Evolutionary conservation across 1,140 invertebrate species (phyloP).

Genomic region (Rhynchophorus ferrugineus): DNA sequence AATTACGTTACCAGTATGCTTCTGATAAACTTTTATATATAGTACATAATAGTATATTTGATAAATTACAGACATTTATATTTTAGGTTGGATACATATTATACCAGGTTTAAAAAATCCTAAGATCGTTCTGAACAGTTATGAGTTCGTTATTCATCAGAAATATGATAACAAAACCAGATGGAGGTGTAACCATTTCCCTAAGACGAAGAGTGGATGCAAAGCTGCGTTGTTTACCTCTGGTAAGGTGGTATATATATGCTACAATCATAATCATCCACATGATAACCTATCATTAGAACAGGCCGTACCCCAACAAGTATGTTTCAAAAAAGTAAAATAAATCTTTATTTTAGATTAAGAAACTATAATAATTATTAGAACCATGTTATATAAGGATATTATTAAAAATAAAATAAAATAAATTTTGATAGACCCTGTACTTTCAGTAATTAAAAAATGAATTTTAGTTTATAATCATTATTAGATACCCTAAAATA

Average conservation of each 20-base stretch:
- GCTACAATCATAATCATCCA: constrained; percentile 16
- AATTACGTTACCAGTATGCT: too few relatives aligned
- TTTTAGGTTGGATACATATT: constrained; percentile 21
- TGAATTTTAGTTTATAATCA: too few relatives aligned
- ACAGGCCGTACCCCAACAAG: constrained; percentile 3
- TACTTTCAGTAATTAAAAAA: too few relatives aligned
- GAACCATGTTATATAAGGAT: too few relatives aligned
- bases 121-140: constrained; percentile 20
- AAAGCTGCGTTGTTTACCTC: constrained; percentile 17
- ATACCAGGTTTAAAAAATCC: constrained; percentile 19
- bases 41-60: too few relatives aligned
- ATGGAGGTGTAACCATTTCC: constrained; percentile 23
- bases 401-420: too few relatives aligned
- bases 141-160: constrained; percentile 21
- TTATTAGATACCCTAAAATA: too few relatives aligned
- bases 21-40: too few relatives aligned
- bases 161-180: constrained; percentile 17
- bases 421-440: too few relatives aligned
- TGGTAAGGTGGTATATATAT: constrained; percentile 12
- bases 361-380: too few relatives aligned
- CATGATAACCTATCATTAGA: not conserved
- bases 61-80: not conserved
- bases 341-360: not conserved
- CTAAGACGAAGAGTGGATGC: constrained; percentile 14
- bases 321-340: constrained; percentile 1